Evolutionary conservation across 1,140 invertebrate genomes (phyloP).

Genomic region (Spodoptera litura): DNA sequence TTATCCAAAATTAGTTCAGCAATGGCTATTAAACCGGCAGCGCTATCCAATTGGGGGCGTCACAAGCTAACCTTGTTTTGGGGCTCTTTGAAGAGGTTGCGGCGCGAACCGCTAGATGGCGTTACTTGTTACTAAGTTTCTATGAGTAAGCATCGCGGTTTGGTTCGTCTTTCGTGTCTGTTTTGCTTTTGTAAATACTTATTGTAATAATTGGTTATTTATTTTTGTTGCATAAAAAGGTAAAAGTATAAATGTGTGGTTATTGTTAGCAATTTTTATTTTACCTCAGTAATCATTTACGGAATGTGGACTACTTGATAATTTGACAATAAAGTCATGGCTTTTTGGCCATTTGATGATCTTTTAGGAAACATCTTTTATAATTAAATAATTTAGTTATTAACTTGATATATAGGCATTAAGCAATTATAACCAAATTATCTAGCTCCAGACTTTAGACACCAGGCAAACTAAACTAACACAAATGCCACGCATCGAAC

Average conservation of each 20-base stretch:
- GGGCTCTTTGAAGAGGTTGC: constrained; percentile 39
- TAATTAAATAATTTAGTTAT: not conserved
- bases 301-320: too few relatives aligned
- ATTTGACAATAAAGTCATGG: too few relatives aligned
- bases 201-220: not conserved
- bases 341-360: too few relatives aligned
- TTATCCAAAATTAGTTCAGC: not conserved
- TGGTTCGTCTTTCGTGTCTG: not conserved
- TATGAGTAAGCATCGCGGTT: constrained; percentile 1
- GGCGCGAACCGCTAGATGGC: constrained; percentile 37
- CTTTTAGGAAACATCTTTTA: too few relatives aligned
- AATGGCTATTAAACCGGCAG: not conserved
- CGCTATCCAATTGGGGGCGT: constrained; percentile 34
- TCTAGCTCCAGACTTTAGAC: too few relatives aligned
- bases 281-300: too few relatives aligned
- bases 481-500: too few relatives aligned
- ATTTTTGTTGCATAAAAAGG: too few relatives aligned
- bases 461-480: too few relatives aligned
- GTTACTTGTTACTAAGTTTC: constrained; percentile 28
- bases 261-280: too few relatives aligned
- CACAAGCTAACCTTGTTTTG: constrained; percentile 41
- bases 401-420: not conserved
- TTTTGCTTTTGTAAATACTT: not conserved
- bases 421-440: too few relatives aligned
- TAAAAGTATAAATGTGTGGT: too few relatives aligned